Conservation (phyloP, 2,888 invertebrate species). For the Agrypnus murinus region DNA sequence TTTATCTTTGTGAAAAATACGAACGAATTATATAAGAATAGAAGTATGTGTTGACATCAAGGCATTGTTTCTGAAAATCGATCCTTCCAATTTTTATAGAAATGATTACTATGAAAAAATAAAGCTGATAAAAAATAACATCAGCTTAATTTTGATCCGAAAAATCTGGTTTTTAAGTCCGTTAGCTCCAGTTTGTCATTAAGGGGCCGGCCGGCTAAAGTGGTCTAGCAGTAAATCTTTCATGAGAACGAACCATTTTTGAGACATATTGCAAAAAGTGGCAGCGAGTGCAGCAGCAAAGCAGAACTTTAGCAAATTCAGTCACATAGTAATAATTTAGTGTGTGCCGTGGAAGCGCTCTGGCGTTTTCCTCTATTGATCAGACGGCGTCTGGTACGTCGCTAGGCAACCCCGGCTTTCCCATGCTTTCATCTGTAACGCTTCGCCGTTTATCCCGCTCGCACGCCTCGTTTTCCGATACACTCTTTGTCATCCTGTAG, state of each 20-base stretch:
- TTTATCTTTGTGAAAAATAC: no score
- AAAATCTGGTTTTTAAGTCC: no score
- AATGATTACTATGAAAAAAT: no score
- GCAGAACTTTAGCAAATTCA: conserved; percentile 51
- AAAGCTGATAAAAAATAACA: no score
- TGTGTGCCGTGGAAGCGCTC: conserved; percentile 52
- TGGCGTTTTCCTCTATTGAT: conserved; percentile 64
- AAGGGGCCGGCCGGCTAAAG: no score
- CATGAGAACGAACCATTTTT: conserved; percentile 23
- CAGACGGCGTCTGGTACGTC: conserved; percentile 67
- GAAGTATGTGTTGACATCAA: no score
- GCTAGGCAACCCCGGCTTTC: conserved; percentile 64
- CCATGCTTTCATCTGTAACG: conserved; percentile 38
- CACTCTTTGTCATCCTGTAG: conserved; percentile 25
- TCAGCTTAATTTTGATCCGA: no score
- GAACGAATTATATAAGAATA: no score
- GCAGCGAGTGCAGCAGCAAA: conserved; percentile 41
- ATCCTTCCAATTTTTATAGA: no score
- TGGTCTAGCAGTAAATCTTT: conserved; percentile 19
- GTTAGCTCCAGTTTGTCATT: no score
- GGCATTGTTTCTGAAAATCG: no score
- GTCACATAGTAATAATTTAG: conserved; percentile 57
- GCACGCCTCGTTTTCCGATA: conserved; percentile 30
- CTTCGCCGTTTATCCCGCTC: conserved; percentile 31
- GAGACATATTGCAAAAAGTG: conserved; percentile 35